Percentiles rank a stretch among this genome's conserved stretches.
Evolutionary conservation across 2,797 vertebrate species (phyloP).

Genomic region (Halcyon smyrnensis): DNA sequence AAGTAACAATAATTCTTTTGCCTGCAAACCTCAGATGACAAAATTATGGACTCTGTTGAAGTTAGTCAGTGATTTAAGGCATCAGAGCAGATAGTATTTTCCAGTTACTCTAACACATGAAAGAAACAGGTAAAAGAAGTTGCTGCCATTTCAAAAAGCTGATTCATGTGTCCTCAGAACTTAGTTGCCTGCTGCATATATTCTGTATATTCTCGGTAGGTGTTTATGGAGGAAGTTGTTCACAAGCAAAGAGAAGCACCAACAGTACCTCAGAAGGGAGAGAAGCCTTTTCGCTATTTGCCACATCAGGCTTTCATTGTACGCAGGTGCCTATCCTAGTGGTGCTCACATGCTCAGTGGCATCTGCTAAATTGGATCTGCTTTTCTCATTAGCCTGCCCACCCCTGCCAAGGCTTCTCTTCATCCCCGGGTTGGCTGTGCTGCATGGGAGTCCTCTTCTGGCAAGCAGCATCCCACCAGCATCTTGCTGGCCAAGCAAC

Average conservation of each 20-base stretch:
- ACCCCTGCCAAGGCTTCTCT: not conserved
- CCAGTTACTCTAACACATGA: not conserved
- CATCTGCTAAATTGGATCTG: not conserved
- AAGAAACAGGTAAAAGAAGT: not conserved
- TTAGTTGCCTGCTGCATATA: not conserved
- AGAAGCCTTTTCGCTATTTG: not conserved
- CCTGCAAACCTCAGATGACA: not conserved
- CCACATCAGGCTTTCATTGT: accelerated
- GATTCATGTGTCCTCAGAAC: not conserved
- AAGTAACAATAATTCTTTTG: not conserved
- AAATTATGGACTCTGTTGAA: not conserved
- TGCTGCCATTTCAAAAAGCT: not conserved
- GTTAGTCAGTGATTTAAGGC: not conserved
- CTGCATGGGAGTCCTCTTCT: not conserved
- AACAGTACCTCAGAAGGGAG: not conserved
- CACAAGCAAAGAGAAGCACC: not conserved
- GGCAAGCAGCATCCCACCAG: not conserved
- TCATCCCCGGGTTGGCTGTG: not conserved
- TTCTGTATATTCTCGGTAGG: not conserved
- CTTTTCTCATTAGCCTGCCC: not conserved
- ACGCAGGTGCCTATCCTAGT: not conserved
- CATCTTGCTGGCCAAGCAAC: not conserved
- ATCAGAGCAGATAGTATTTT: not conserved
- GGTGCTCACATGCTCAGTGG: accelerated
- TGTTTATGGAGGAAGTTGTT: not conserved